phyloP scores from a whole-genome alignment of 2,113 vertebrate species.

The Corydoras maculifer region DNA sequence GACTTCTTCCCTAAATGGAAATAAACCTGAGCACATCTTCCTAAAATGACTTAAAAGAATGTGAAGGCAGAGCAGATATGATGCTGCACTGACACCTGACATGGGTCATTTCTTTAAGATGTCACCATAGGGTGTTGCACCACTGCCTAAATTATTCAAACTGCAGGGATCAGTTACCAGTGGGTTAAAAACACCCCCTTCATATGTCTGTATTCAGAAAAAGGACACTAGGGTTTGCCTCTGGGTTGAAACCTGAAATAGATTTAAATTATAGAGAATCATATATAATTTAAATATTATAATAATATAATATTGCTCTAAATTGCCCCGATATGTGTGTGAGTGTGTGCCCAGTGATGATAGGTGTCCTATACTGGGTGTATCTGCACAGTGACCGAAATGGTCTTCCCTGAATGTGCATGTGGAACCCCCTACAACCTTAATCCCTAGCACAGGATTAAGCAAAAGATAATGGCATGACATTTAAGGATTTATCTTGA shows the following conservation, averaged over 20 bases:
- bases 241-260: too few relatives aligned
- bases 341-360: too few relatives aligned
- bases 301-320: too few relatives aligned
- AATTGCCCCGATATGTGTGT: too few relatives aligned
- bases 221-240: neutral
- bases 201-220: neutral
- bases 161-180: constrained; percentile 38
- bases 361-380: too few relatives aligned
- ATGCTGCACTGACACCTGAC: constrained; percentile 13
- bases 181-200: neutral
- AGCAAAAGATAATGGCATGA: too few relatives aligned
- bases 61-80: neutral
- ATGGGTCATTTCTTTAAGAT: constrained; percentile 26
- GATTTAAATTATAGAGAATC: neutral
- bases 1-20: neutral
- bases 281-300: neutral
- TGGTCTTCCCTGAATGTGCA: too few relatives aligned
- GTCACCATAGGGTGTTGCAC: constrained; percentile 14
- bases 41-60: neutral
- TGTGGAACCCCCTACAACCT: too few relatives aligned
- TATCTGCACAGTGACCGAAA: too few relatives aligned
- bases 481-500: too few relatives aligned
- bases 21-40: neutral
- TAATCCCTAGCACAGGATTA: too few relatives aligned
- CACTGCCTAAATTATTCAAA: constrained; percentile 47